Base-by-base conservation (phyloP, 1,140 invertebrate species). In the Drosophila erecta region DNA sequence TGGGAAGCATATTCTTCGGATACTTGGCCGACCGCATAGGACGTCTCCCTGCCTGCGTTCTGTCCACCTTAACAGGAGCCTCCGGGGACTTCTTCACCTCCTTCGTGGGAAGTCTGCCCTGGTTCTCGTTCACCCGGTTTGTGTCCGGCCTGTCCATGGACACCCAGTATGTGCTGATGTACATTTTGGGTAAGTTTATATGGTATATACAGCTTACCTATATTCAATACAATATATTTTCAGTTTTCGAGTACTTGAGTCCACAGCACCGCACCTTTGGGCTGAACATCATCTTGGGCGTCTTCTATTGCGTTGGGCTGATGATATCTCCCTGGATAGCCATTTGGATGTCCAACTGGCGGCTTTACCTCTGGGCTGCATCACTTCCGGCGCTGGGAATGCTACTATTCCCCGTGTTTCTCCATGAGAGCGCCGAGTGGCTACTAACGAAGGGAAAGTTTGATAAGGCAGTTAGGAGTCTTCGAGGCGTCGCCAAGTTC, bases 391-490 rank as follows among this genome's bases (percentile, higher is more conserved):
- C 94, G 14, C 38, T 92, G 0, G 54, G 92, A 1, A 85, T 94
- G 24, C 79, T 93, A n/a, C 51, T 84, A 12, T 94, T 92, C 81
- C 94, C 93, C 27, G 87, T 92, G 20, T 55, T 93, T 33, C 90
- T 95, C 69, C 94, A 95, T 65, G 94, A 95, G 81, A 95, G 94
- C 64, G 94, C 93, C 0, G 93, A 94, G 67, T 95, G 95, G 95
- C 83, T 95, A 12, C 80, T 95, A 10, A 94, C 94, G 46, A 93
- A 94, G 74, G 93, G 94, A 0, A 81, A 92, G n/a, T 92, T 92
- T 3, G 92, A 94, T 8, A 85, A 93, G 57, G 94, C 94, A 1
- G 92, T 94, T 3, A 57, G 90, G 8, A 94, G 93, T 62, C 93
- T 95, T 33, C 75, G 86, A 22, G 92, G 83, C 51, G 94, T 95